A percentile compares a stretch with the other conserved stretches of the same genome.
phyloP scores from a whole-genome alignment of 2,113 vertebrate species.

The Prietella phreatophila region DNA sequence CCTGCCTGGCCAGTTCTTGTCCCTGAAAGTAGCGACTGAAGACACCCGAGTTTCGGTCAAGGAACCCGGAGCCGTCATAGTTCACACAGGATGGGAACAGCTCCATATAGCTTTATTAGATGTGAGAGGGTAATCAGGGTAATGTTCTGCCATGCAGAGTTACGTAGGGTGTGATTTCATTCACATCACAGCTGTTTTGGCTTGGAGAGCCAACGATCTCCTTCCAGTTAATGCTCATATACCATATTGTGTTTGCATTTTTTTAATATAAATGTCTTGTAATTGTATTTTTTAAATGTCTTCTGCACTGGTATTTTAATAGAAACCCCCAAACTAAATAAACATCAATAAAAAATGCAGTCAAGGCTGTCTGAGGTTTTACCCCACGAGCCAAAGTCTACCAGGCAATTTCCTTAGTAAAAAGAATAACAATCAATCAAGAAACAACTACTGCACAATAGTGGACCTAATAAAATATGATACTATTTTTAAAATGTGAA shows the following conservation, averaged over 20 bases:
- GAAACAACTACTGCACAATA: neutral
- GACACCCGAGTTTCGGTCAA: neutral
- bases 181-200: neutral
- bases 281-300: neutral
- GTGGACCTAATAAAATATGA: neutral
- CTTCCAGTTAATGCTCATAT: neutral
- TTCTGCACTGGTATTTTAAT: neutral
- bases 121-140: neutral
- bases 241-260: neutral
- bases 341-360: too few relatives aligned
- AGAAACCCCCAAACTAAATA: neutral
- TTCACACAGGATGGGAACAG: constrained; percentile 40
- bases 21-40: constrained; percentile 2
- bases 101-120: constrained; percentile 6
- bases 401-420: neutral
- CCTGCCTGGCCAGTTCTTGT: neutral
- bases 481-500: neutral
- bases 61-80: constrained; percentile 20
- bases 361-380: neutral
- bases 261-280: neutral
- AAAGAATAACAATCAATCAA: neutral
- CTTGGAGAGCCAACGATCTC: neutral
- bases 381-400: neutral
- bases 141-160: neutral
- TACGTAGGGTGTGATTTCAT: neutral